These are phyloP conservation scores for Nannospalax galili DNA, from an alignment of 2,113 vertebrate species.

Conservation along the genomic window DNA sequence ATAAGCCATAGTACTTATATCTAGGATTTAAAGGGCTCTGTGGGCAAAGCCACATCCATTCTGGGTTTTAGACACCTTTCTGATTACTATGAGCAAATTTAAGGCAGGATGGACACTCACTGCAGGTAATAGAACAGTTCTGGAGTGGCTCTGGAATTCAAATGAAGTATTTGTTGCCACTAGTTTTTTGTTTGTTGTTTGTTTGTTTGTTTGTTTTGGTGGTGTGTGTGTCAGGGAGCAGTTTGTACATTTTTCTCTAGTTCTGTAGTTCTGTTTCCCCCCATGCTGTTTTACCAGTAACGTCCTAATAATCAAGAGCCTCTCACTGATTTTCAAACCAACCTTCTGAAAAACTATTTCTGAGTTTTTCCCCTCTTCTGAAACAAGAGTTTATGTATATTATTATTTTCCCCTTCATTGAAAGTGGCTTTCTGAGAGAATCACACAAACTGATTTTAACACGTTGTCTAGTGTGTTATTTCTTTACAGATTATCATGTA, in stretches of 20 bases:
- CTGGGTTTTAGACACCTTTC: neutral
- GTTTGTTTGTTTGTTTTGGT: too few species aligned
- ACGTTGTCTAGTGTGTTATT: conserved; percentile 17
- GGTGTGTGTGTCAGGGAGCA: too few species aligned
- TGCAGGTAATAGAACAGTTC: neutral
- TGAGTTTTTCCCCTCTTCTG: neutral
- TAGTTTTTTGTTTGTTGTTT: too few species aligned
- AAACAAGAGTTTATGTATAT: neutral
- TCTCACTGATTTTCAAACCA: neutral
- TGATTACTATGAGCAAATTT: neutral
- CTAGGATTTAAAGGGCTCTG: neutral
- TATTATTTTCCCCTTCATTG: neutral
- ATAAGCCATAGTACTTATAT: neutral
- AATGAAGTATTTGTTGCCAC: neutral
- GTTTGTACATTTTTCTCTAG: neutral
- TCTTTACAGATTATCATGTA: neutral
- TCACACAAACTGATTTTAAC: conserved; percentile 5
- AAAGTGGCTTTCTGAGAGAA: neutral
- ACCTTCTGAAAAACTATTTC: neutral
- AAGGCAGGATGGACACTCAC: neutral
- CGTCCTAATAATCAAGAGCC: neutral
- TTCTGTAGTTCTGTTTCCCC: neutral
- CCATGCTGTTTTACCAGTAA: neutral
- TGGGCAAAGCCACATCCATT: neutral
- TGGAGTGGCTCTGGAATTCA: neutral